phyloP scores from a whole-genome alignment of 2,113 vertebrate species.

The Camelus dromedarius region DNA sequence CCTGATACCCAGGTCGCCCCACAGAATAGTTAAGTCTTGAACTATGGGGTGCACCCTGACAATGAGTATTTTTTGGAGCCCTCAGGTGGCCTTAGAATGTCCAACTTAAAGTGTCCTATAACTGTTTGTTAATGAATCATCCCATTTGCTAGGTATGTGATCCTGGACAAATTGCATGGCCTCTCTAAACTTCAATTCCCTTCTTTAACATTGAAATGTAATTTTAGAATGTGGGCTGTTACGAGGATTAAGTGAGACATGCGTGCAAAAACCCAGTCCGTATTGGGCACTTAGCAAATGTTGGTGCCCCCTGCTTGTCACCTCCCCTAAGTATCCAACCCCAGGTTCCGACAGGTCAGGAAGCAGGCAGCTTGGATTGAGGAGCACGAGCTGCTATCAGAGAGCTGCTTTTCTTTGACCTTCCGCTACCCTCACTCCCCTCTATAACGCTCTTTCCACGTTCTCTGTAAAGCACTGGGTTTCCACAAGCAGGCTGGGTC shows the following conservation, averaged over 20 bases:
- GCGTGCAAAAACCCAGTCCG: neutral
- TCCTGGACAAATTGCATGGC: neutral
- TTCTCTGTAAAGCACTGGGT: neutral
- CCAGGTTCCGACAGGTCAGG: neutral
- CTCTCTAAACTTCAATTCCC: neutral
- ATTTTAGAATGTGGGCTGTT: neutral
- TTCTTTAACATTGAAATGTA: neutral
- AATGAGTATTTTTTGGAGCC: neutral
- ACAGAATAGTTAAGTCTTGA: neutral
- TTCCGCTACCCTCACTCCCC: neutral
- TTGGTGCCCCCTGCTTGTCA: neutral
- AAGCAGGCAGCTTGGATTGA: neutral
- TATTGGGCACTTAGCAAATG: neutral
- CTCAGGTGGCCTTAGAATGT: neutral
- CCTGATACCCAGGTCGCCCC: neutral
- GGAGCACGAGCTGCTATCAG: neutral
- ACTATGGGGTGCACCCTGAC: rapidly evolving
- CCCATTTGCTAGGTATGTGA: neutral
- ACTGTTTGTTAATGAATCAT: neutral
- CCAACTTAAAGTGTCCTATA: neutral
- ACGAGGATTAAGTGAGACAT: neutral
- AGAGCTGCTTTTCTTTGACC: neutral
- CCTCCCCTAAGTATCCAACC: neutral
- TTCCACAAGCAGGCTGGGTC: neutral
- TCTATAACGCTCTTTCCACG: neutral